phyloP scores from a whole-genome alignment of 2,888 invertebrate species.

The Odontomyia ornata region DNA sequence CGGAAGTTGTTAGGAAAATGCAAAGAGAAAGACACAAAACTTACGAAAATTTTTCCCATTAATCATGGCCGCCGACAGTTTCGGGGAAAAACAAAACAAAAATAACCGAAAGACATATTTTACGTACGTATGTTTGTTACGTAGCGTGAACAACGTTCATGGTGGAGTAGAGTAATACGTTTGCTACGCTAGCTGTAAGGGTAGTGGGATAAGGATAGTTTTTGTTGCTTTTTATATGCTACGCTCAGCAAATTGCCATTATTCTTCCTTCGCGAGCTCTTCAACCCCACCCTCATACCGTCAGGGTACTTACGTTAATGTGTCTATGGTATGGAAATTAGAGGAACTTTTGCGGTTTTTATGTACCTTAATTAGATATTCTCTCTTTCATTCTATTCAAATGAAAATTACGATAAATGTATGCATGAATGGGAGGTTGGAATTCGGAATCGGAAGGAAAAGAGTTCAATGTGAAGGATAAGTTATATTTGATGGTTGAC shows the following conservation, averaged over 20 bases:
- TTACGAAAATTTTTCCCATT: constrained; percentile 47
- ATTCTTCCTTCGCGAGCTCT: neutral
- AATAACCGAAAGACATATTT: neutral
- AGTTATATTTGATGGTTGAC: constrained; percentile 4
- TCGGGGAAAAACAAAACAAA: neutral
- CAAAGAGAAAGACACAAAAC: constrained; percentile 28
- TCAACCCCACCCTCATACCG: neutral
- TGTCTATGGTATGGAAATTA: constrained; percentile 47
- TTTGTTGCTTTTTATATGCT: too few relatives aligned
- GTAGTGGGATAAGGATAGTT: neutral
- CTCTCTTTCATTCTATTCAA: constrained; percentile 29
- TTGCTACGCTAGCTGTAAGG: neutral
- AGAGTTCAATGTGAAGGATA: neutral
- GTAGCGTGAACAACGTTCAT: too few relatives aligned
- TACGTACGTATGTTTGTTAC: neutral
- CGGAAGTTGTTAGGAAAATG: constrained; percentile 47
- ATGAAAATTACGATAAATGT: constrained; percentile 27
- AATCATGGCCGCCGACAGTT: constrained; percentile 47
- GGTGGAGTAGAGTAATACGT: neutral
- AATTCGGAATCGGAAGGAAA: neutral
- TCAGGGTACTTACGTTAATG: constrained; percentile 24
- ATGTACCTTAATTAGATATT: constrained; percentile 49
- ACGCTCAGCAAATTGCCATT: too few relatives aligned
- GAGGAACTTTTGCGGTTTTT: constrained; percentile 48
- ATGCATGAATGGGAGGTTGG: neutral